Evolutionary conservation across 1,140 invertebrate species (phyloP), one percentile per base, ranked within the genome.

Genomic region (Pomacea maculata): DNA sequence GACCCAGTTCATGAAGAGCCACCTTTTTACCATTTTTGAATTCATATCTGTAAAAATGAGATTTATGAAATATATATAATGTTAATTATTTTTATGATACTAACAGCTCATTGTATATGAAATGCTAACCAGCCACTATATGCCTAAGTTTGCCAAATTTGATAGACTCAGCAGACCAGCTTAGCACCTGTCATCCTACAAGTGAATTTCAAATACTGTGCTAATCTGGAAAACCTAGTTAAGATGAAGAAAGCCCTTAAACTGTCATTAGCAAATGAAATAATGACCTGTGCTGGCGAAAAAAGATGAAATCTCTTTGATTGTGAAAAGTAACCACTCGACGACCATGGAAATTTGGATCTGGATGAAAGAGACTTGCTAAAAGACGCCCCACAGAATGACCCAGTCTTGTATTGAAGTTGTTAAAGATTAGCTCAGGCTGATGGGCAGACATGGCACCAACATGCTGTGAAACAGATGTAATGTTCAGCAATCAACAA

Each of bases 251-350:
- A 45, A 45, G 34, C 34, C 1, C 34, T 45, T 45, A 45, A 45
- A 45, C 6, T 45, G 34, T 45, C 34, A 45, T 45, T 6, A 45
- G 34, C 34, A 45, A 45, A 45, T 45, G 6, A 45, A 45, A 45
- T 63, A 78, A 86, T 91, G 91, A 97, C 96, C 97, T 95, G 91
- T 99, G 98, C 92, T 99, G 97, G 78, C 98, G 94, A 88, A 99
- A 99, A 92, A 99, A 99, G 87, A 99, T 98, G 87, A 98, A 99
- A 93, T 99, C 98, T 82, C 98, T 93, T 90, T 99, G 98, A 93
- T 99, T 99, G 91, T 99, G 98, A 90, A 99, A 99, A 21, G 98
- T 99, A 21, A 98, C 96, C 6, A 95, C 97, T 84, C 98, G 93
- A 25, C 97, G 93, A 3, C 98, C 98, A 86, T 95, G 94, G 91